phyloP scores from a whole-genome alignment of 1,140 invertebrate species.

The Magallana ariakensis region DNA sequence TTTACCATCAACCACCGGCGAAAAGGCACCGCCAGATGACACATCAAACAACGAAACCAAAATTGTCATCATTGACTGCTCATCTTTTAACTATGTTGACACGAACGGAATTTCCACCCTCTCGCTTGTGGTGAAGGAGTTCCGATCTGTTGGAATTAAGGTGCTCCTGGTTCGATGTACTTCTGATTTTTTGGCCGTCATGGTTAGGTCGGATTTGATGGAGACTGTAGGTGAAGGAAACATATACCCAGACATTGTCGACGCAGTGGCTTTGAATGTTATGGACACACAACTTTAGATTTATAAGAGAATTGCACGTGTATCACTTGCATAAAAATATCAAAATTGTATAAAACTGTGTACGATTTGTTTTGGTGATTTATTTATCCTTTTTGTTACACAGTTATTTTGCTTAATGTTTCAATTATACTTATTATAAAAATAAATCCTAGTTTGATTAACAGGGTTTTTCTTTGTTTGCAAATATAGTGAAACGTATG shows the following conservation, averaged over 20 bases:
- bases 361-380: no score
- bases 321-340: no score
- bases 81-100: slow-evolving; percentile 74
- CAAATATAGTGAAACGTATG: no score
- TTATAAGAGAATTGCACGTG: not conserved
- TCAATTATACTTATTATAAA: no score
- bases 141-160: slow-evolving; percentile 51
- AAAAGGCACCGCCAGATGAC: not conserved
- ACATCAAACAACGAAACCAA: no score
- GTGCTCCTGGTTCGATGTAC: slow-evolving; percentile 49
- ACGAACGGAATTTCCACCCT: slow-evolving; percentile 70
- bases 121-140: slow-evolving; percentile 62
- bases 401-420: no score
- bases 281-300: not conserved
- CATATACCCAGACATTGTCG: slow-evolving; percentile 47
- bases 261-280: slow-evolving; percentile 33
- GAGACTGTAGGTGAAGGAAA: slow-evolving; percentile 23
- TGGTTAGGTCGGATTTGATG: slow-evolving; percentile 34
- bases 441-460: no score
- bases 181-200: not conserved
- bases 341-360: no score
- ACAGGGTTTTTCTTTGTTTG: no score
- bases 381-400: no score
- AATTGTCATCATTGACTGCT: slow-evolving; percentile 73
- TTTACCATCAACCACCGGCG: slow-evolving; percentile 46